Evolutionary conservation across 2,888 invertebrate genomes (phyloP), one percentile per base, ranked within the genome.

Genomic region (Melieria picta): DNA sequence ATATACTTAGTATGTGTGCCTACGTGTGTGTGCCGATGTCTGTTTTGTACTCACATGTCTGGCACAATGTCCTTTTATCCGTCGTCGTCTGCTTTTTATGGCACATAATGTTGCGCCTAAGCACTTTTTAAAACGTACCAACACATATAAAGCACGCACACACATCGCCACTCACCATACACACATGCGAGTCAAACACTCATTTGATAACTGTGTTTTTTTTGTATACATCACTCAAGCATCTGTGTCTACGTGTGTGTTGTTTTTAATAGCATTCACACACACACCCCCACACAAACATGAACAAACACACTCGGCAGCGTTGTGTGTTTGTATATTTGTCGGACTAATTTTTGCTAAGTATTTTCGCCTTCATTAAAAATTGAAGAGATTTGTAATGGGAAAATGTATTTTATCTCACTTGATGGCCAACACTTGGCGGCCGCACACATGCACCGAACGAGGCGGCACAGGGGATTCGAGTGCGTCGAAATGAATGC

Each of bases 61-160:
- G 45, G 65, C 48, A 65, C 47, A 65, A 65, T 57, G 46, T 65
- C 30, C 46, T 66, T 66, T 66, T 47, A 48, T 57, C 47, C 57
- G n/a, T 11, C 46, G 57, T 56, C 66, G 57, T 56, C 66, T 58
- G 57, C 66, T 66, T 58, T 65, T 66, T 58, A 58, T 57, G 66
- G 57, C 30, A 57, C 48, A 57, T n/a, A 57, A 66, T 47, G 46
- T 65, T 66, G 57, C 30, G 66, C 57, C 58, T 66, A 66, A 66
- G 57, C 30, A 57, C 47, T 66, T 57, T 65, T 66, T 58, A 66
- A 66, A 48, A 66, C 48, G 66, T 56, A 57, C 57, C 46, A 65
- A 57, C 50, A 60, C 50, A 43, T 56, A 7, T n/a, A 47, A 13
- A 43, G 9, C 46, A 30, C 47, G n/a, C 58, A 48, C n/a, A 56